Conservation (phyloP, 2,888 invertebrate genomes). For the Gryllus longicercus region DNA sequence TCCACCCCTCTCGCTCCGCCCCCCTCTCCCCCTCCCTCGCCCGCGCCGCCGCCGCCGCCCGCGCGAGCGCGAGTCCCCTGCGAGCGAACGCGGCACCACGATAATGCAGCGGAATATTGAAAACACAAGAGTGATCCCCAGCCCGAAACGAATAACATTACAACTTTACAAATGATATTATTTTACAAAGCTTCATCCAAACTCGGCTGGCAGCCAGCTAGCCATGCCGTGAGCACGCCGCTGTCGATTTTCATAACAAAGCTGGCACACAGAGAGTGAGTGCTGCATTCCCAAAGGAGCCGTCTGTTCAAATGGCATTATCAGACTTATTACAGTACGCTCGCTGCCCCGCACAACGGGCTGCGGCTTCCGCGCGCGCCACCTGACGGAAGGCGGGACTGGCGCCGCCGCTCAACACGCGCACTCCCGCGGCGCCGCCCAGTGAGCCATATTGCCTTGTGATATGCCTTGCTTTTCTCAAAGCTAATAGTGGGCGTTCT, state of each 20-base stretch:
- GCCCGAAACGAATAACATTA: slow-evolving; percentile 33
- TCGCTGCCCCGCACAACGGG: slow-evolving; percentile 18
- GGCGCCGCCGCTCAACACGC: neutral
- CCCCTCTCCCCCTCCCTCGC: neutral
- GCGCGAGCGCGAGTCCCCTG: neutral
- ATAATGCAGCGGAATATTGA: slow-evolving; percentile 30
- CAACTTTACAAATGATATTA: slow-evolving; percentile 36
- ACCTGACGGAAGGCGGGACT: neutral
- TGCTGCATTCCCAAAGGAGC: slow-evolving; percentile 29
- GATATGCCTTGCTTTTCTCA: too few relatives aligned
- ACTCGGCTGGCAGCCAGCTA: slow-evolving; percentile 19
- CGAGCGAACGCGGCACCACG: slow-evolving; percentile 22
- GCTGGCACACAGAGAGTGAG: slow-evolving; percentile 25
- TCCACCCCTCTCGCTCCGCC: too few relatives aligned
- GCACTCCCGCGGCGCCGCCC: too few relatives aligned
- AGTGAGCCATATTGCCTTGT: too few relatives aligned
- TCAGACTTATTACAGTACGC: slow-evolving; percentile 28
- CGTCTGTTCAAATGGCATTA: slow-evolving; percentile 31
- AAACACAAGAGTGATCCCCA: slow-evolving; percentile 29
- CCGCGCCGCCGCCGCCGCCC: neutral
- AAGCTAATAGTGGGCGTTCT: too few relatives aligned
- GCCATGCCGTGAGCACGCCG: slow-evolving; percentile 19
- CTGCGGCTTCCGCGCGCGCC: neutral
- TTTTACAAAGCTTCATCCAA: slow-evolving; percentile 30
- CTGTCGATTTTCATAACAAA: slow-evolving; percentile 34